Conservation (phyloP, 92 coral and sea anemone genomes). For the Scolanthus callimorphus region DNA sequence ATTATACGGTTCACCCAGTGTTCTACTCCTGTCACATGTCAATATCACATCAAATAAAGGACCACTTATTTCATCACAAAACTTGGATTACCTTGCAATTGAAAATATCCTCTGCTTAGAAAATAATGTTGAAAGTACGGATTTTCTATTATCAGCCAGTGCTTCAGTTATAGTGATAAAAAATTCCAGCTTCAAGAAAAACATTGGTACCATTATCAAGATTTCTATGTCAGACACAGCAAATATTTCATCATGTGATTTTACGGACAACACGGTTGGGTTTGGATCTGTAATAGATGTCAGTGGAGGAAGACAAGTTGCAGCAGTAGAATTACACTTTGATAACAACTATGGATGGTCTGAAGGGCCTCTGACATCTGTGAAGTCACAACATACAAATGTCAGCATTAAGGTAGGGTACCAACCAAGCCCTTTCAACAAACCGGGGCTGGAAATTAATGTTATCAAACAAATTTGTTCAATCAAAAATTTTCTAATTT, state of each 20-base stretch:
- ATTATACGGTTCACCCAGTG: conserved; percentile 10
- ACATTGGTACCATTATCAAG: conserved; percentile 28
- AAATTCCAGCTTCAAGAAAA: conserved; percentile 15
- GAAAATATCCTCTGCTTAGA: conserved; percentile 4
- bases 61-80: conserved; percentile 17
- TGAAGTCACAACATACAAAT: not conserved
- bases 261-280: conserved; percentile 6
- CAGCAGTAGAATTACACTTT: conserved; percentile 8
- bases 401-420: conserved; percentile 17
- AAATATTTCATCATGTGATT: conserved; percentile 3
- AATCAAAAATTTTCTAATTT: too few relatives aligned
- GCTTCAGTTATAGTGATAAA: conserved; percentile 8
- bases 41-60: conserved; percentile 16
- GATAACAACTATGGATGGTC: conserved; percentile 7
- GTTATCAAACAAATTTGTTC: not conserved
- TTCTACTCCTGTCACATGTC: not conserved
- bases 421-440: not conserved
- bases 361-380: conserved; percentile 28
- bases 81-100: conserved; percentile 1
- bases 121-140: conserved; percentile 1
- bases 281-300: conserved; percentile 27
- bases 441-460: not conserved
- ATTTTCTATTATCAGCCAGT: conserved; percentile 9
- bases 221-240: conserved; percentile 3
- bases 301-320: not conserved